Evolutionary conservation across 1,140 invertebrate species (phyloP), one percentile per base, ranked within the genome.

Genomic region (Archivesica marissinica): DNA sequence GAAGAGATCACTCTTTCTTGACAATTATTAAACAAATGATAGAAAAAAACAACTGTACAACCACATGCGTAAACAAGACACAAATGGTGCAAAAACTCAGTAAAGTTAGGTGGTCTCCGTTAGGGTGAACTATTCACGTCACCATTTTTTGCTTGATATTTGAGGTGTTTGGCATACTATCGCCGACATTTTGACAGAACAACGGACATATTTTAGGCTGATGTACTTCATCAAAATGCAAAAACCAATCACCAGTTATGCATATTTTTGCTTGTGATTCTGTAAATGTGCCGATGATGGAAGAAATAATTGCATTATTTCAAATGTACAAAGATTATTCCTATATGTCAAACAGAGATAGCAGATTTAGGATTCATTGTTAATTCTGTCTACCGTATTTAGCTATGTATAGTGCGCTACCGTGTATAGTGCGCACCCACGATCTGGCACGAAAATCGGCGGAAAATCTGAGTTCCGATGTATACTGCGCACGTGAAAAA

Each of bases 1-100:
- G 50, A 47, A 20, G 41, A 17, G 3, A 72, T 72, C 41, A 72
- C 25, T 72, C 68, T 47, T 11, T 0, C 4, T 30, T 50, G 68
- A 72, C 68, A 50, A 47, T 47, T 72, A 72, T 72, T 72, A 72
- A 72, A 72, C 68, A 72, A 72, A 72, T 50, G 28, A 44, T n/a
- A n/a, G n/a, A n/a, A n/a, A 47, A 72, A 70, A 72, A 72, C 33
- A 25, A 47, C 35, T 30, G 28, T 44, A 50, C 41, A 72, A 50
- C 39, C 28, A 50, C 50, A 50, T 44, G 41, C 50, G 41, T 50
- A 47, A 72, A 72, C 44, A 50, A 72, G 68, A 72, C 68, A 72
- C n/a, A 72, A 50, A 72, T 72, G 20, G 41, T 47, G 41, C 68
- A 72, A 72, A 72, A 72, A 72, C 39, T 13, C 13, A 30, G 41